Conservation (phyloP, 2,888 invertebrate genomes). For the Cheilosia vernalis region DNA sequence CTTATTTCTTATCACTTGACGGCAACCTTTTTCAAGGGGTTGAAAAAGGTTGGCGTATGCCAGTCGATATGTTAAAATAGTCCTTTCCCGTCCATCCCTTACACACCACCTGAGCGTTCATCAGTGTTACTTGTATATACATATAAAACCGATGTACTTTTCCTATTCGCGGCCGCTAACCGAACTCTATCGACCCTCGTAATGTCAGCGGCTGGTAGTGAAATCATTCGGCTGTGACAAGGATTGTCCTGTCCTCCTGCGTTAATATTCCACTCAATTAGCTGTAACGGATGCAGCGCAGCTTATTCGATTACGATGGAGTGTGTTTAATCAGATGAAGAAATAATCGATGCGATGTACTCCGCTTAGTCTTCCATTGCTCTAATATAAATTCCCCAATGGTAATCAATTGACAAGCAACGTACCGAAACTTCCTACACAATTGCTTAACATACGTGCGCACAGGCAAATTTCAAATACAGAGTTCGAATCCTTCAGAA, state of each 20-base stretch:
- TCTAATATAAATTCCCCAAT: constrained; percentile 28
- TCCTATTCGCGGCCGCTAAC: constrained; percentile 1
- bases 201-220: not conserved
- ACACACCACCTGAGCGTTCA: not conserved
- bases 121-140: not conserved
- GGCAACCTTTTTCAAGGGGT: not conserved
- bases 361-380: constrained; percentile 12
- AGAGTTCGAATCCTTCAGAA: not conserved
- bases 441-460: constrained; percentile 12
- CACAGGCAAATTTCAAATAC: not conserved
- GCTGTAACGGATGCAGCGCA: constrained; percentile 42
- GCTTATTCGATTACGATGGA: constrained; percentile 30
- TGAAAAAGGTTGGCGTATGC: constrained; percentile 7
- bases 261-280: constrained; percentile 48
- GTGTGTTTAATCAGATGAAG: constrained; percentile 40
- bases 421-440: constrained; percentile 13
- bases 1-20: constrained; percentile 25
- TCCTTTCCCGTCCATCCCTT: not conserved
- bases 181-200: not conserved
- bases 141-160: not conserved
- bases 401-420: constrained; percentile 32
- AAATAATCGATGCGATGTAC: constrained; percentile 42
- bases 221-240: constrained; percentile 39
- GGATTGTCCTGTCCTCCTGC: constrained; percentile 21
- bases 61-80: not conserved